phyloP scores from a whole-genome alignment of 2,888 invertebrate genomes.

The Carpatolechia fugitivella region DNA sequence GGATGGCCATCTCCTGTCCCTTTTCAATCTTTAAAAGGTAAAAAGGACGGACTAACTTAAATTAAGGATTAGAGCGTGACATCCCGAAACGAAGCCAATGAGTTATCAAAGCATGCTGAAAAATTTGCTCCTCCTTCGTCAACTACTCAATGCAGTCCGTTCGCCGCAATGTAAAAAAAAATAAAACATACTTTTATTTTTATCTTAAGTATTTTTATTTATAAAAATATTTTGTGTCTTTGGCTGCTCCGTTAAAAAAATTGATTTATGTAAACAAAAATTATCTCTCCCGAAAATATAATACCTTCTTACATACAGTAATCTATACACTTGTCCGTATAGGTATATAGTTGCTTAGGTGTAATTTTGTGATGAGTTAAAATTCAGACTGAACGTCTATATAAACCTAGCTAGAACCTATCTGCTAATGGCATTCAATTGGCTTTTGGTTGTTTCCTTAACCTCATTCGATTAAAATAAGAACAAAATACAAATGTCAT shows the following conservation, averaged over 20 bases:
- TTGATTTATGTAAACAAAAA: conserved; percentile 12
- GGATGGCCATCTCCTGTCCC: no score
- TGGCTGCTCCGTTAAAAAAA: conserved; percentile 27
- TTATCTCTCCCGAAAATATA: not conserved
- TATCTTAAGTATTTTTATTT: conserved; percentile 23
- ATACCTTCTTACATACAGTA: not conserved
- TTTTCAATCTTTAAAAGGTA: no score
- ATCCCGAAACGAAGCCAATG: no score
- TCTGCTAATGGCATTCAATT: not conserved
- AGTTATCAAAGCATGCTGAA: no score
- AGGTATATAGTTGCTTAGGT: not conserved
- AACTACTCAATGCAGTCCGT: no score
- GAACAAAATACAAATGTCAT: not conserved
- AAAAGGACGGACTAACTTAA: no score
- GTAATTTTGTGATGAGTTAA: not conserved
- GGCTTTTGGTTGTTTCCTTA: not conserved
- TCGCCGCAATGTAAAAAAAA: no score
- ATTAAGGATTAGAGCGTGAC: no score
- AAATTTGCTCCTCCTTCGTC: no score
- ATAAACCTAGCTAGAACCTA: not conserved
- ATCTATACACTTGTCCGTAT: not conserved
- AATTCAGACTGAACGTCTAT: not conserved
- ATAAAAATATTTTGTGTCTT: conserved; percentile 35
- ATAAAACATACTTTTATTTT: no score
- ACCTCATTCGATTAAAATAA: not conserved